Evolutionary conservation across 2,888 invertebrate species (phyloP).

Genomic region (Suillia variegata): DNA sequence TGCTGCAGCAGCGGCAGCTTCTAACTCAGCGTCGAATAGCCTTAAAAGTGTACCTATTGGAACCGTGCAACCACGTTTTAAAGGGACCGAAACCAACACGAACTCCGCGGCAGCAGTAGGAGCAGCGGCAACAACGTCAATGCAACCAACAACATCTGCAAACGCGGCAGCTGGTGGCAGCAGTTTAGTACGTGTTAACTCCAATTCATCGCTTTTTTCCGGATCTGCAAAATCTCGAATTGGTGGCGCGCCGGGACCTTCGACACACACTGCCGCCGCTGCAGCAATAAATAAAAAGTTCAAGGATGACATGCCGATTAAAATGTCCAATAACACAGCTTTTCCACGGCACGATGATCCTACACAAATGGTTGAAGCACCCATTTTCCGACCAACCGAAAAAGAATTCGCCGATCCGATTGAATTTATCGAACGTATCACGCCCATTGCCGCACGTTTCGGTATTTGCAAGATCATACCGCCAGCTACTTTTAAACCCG

Average conservation of each 20-base stretch:
- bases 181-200: conserved; percentile 56
- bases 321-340: conserved; percentile 61
- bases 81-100: conserved; percentile 42
- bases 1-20: conserved; percentile 32
- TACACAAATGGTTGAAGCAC: conserved; percentile 73
- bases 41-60: conserved; percentile 62
- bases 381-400: conserved; percentile 78
- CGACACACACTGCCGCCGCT: conserved; percentile 14
- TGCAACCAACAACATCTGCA: conserved; percentile 33
- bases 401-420: conserved; percentile 88
- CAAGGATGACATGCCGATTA: conserved; percentile 58
- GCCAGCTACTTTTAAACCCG: conserved; percentile 77
- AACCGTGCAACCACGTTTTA: conserved; percentile 65
- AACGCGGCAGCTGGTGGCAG: conserved; percentile 29
- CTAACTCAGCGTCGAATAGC: conserved; percentile 31
- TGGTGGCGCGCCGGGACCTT: conserved; percentile 28
- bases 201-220: conserved; percentile 58
- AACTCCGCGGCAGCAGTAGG: conserved; percentile 19
- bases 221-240: conserved; percentile 58
- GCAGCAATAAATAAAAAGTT: conserved; percentile 57
- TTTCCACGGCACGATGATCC: conserved; percentile 63
- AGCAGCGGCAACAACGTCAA: conserved; percentile 8
- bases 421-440: conserved; percentile 80
- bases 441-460: conserved; percentile 75
- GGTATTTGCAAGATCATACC: conserved; percentile 90